These are phyloP conservation scores for Melanogrammus aeglefinus DNA, from an alignment of 2,797 vertebrate species.

Conservation along the genomic window DNA sequence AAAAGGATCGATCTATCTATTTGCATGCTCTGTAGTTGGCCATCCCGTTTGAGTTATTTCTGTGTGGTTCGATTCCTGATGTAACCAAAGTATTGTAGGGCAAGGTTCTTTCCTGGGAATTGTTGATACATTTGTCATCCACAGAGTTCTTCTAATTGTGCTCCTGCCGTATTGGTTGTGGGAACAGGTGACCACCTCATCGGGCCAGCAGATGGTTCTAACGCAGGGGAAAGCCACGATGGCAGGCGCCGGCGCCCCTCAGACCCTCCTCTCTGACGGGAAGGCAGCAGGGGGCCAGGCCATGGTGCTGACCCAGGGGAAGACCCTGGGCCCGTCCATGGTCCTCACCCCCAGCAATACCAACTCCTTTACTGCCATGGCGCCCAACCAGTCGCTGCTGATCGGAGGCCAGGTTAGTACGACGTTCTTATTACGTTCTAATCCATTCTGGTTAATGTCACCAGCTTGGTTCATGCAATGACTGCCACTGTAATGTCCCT, in stretches of 20 bases:
- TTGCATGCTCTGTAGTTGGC: no score
- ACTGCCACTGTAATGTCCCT: neutral
- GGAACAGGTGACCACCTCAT: neutral
- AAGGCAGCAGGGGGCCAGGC: neutral
- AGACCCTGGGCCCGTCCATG: neutral
- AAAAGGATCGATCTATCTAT: no score
- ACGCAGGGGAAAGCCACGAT: neutral
- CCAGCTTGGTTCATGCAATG: neutral
- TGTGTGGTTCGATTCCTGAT: neutral
- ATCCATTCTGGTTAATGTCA: neutral
- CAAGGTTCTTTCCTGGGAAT: neutral
- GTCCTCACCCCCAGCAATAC: neutral
- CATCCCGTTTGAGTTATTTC: neutral
- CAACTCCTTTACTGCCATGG: neutral
- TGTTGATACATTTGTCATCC: neutral
- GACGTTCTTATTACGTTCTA: neutral
- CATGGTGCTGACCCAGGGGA: neutral
- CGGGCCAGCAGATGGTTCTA: neutral
- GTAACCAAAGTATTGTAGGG: neutral
- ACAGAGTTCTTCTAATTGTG: neutral
- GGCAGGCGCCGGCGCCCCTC: neutral
- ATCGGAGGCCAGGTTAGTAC: neutral
- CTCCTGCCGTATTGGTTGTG: neutral
- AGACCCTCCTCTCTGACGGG: neutral
- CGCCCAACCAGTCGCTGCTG: neutral